Base-by-base conservation (phyloP, 2,113 vertebrate genomes). In the Falcunculus frontatus region DNA sequence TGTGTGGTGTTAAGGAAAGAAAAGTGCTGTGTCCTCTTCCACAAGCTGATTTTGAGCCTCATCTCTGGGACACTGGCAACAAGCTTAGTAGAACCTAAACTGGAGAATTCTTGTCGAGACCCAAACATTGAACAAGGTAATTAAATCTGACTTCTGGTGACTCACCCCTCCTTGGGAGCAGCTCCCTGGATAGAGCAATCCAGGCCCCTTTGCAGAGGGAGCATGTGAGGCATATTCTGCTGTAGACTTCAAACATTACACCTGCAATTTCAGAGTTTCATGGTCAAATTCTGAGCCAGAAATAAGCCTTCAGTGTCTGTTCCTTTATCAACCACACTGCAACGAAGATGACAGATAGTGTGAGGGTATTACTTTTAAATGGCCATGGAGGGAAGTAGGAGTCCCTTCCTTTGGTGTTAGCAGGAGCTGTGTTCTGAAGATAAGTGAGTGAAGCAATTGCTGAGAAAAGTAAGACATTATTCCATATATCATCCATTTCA, bases 311-410 rank as follows among this genome's bases (percentile, higher is more conserved):
- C 50, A 29, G 59, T 80, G 42, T 80, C 70, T 76, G 16, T 44
- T 85, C 56, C 50, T 82, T 82, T 85, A 79, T 53, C 80, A 82
- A 64, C 37, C 46, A 16, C 42, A 29, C 8, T 52, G 55, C 79
- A 76, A 47, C 56, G 75, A 90, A 95, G 84, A 87, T 88, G 93
- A 74, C 70, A 94, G 92, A 74, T 56, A 37, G 33, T 39, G 30
- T 39, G 33, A 91, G 15, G n/a, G 35, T 73, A 41, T 80, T 90
- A 37, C 59, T 32, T 93, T 70, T 70, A 85, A 80, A 81, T 55
- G 68, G 42, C 44, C 23, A 22, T 4, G 4, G 26, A 11, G 39
- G 26, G 8, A 79, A 70, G 25, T 2, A 74, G 30, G 19, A 84
- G 33, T 57, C 72, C 59, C 27, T 86, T 94, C 55, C 59, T 70